phyloP scores from a whole-genome alignment of 2,113 vertebrate species.

The Anolis sagrei region DNA sequence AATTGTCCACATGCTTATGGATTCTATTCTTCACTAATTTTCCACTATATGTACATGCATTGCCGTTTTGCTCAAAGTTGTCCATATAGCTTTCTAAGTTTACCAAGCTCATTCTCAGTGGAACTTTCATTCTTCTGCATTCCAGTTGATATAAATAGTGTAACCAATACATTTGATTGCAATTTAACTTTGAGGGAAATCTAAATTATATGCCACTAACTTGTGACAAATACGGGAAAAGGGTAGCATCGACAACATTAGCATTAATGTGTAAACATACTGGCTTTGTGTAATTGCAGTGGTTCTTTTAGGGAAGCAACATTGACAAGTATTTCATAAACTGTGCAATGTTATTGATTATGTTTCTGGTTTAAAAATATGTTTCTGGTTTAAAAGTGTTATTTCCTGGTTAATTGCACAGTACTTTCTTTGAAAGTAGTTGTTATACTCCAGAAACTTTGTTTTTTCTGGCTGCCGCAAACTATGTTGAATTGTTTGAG shows the following conservation, averaged over 20 bases:
- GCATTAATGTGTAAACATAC: not conserved
- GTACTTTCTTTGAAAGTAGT: too few relatives aligned
- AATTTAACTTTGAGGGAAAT: not conserved
- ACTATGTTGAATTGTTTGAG: too few relatives aligned
- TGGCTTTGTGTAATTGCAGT: not conserved
- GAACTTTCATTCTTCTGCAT: not conserved
- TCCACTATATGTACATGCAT: not conserved
- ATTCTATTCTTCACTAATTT: slow-evolving; percentile 12
- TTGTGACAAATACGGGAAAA: not conserved
- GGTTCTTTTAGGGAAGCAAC: not conserved
- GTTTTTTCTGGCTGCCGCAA: too few relatives aligned
- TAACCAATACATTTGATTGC: not conserved
- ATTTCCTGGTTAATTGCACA: too few relatives aligned
- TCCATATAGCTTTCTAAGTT: not conserved
- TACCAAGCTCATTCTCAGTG: not conserved
- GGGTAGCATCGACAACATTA: not conserved
- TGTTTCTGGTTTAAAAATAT: too few relatives aligned
- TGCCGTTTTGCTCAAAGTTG: not conserved
- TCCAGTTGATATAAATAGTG: not conserved
- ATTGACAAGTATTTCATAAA: not conserved
- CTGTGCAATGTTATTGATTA: too few relatives aligned
- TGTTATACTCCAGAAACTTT: too few relatives aligned
- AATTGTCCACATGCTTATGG: too few relatives aligned
- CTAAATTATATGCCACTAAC: not conserved
- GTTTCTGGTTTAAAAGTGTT: too few relatives aligned